Base-by-base conservation (phyloP, 2,113 vertebrate genomes). In the Channa argus region DNA sequence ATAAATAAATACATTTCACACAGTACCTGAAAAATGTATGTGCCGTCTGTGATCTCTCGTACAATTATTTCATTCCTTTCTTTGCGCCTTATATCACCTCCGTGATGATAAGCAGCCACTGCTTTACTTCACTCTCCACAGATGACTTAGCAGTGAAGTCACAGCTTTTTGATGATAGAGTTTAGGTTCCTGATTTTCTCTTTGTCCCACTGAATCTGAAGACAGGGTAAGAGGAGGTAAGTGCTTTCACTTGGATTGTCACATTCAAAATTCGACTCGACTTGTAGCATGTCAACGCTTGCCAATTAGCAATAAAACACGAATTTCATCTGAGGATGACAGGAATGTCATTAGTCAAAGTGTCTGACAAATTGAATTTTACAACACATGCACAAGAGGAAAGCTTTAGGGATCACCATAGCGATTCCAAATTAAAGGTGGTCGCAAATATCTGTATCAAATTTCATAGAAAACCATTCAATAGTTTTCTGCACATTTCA, bases 41-140 rank as follows among this genome's bases (percentile, higher is more conserved):
- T 7, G 39, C 10, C 24, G 8, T 38, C 54, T 56, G 55, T 39
- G 38, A 77, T 58, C 44, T 69, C 59, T 53, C n/a, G 3, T 43
- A 64, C 11, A 51, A 47, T 70, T 47, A 62, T 66, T 83, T 62
- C 36, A 79, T 65, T 45, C 43, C n/a, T n/a, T 39, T 66, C 49
- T 62, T 49, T 39, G 58, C 12, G 53, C 12, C 41, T 82, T 24
- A 24, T 41, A 81, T 76, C 53, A 65, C 51, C 34, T 39, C 44
- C 47, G 44, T 56, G 39, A 61, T 63, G 37, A 76, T 13, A 65
- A 61, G 55, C 49, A 55, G 39, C 15, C 68, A 12, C 6, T 59
- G 68, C 34, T 39, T 45, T 37, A 8, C 37, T 50, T 15, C 13
- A 51, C 47, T 56, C 63, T 41, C 44, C 33, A 51, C 12, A n/a